Evolutionary conservation across 2,888 invertebrate genomes (phyloP), one percentile per base, ranked within the genome.

Genomic region (Ennomos quercinarius): DNA sequence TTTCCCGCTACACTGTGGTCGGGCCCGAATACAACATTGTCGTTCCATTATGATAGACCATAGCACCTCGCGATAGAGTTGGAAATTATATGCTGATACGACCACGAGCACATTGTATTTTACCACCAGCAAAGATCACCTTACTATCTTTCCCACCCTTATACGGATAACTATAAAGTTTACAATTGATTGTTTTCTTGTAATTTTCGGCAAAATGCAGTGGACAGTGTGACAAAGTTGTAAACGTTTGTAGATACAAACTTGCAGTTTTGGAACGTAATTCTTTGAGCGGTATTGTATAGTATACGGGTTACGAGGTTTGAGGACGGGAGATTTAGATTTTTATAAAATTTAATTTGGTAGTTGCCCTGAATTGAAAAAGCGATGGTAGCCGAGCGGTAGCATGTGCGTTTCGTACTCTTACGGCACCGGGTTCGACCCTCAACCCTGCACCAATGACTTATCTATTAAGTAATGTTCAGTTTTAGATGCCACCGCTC

Each of bases 171-270:
- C 0, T 0, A 12, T 73, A 81, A 61, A 65, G 77, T 66, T 69
- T 57, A 57, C 10, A 68, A 66, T 80, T 9, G 59, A 12, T 53
- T 64, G 59, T 58, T 43, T 10, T 57, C 49, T 51, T 55, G 59
- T 74, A 68, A 70, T 70, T 58, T 59, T 63, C 68, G 68, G 69
- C 64, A 67, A 76, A 78, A 78, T 78, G 79, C 79, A 81, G 63
- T 63, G 74, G 74, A 70, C 72, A 71, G 60, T 46, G 69, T 71
- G 74, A 83, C 83, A 81, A 83, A 84, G 81, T 84, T 76, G 71
- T 74, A 73, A 76, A 74, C 76, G 70, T 72, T 62, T 69, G 67
- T 67, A 67, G 76, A 76, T 79, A 84, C 84, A 85, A 85, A 84
- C 78, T 86, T 86, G 81, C 75, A 77, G 69, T 59, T 67, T 70